A percentile compares a stretch with the other conserved stretches of the same genome.
Evolutionary conservation across 2,113 vertebrate species (phyloP).

Genomic region (Halichoeres trimaculatus): DNA sequence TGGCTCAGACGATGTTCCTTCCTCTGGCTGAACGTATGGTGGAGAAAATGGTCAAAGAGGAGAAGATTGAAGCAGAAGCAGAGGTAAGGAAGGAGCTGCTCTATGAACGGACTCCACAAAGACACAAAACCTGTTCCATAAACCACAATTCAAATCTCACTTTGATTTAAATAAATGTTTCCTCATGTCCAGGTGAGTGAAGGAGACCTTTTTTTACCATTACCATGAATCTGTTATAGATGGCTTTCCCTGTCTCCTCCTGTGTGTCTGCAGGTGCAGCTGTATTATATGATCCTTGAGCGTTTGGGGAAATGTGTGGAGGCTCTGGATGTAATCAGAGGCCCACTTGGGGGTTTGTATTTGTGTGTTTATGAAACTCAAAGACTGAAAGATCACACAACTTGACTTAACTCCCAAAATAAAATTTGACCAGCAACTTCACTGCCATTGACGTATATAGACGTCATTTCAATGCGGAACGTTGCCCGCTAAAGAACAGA

Average conservation of each 20-base stretch:
- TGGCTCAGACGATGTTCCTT: constrained; percentile 98
- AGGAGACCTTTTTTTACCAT: no score
- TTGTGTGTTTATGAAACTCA: neutral
- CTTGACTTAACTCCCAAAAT: no score
- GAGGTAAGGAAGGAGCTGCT: constrained; percentile 82
- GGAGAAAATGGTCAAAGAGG: constrained; percentile 99
- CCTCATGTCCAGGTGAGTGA: neutral
- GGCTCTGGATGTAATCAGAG: constrained; percentile 94
- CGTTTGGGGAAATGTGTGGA: constrained; percentile 94
- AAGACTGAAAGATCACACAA: no score
- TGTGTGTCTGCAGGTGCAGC: constrained; percentile 87
- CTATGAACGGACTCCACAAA: no score
- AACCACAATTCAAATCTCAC: no score
- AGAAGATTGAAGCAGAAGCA: constrained; percentile 99
- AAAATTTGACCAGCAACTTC: no score
- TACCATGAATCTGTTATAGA: neutral
- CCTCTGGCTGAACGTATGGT: constrained; percentile 99
- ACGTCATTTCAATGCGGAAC: no score
- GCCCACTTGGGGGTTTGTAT: constrained; percentile 91
- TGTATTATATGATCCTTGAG: constrained; percentile 99
- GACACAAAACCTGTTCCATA: no score
- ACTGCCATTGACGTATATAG: no score
- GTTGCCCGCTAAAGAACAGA: no score
- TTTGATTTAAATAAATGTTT: no score
- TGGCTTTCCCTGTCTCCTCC: neutral